These are phyloP conservation scores for Leucophenga varia DNA, from an alignment of 1,140 invertebrate species.

Conservation along the genomic window DNA sequence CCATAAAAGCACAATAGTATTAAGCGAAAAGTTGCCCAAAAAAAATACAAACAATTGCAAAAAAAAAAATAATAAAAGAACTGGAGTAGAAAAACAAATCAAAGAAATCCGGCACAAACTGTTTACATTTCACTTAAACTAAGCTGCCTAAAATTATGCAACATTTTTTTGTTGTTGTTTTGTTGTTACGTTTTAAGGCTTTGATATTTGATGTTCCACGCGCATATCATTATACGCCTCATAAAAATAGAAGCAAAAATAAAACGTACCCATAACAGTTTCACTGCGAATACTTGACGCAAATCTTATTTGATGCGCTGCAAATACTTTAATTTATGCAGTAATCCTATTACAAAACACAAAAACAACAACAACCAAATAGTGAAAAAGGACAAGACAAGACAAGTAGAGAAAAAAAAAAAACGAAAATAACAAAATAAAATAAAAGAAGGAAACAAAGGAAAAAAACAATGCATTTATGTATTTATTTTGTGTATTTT, in stretches of 20 bases:
- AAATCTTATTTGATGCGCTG: slow-evolving; percentile 49
- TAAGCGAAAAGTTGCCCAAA: too few species aligned
- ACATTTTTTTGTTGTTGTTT: slow-evolving; percentile 28
- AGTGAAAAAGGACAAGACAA: slow-evolving; percentile 4
- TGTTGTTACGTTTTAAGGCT: too few species aligned
- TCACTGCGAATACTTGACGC: slow-evolving; percentile 5
- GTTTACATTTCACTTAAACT: slow-evolving; percentile 49
- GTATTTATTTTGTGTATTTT: slow-evolving; percentile 34
- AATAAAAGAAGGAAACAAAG: slow-evolving; percentile 8
- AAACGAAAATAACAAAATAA: slow-evolving; percentile 31
- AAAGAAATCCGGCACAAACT: slow-evolving; percentile 13
- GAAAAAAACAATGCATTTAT: slow-evolving; percentile 31
- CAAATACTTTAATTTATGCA: slow-evolving; percentile 52
- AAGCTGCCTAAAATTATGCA: slow-evolving; percentile 47
- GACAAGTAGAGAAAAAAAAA: slow-evolving; percentile 6
- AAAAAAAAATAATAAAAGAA: too few species aligned
- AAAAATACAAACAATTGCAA: too few species aligned
- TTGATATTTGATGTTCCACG: too few species aligned
- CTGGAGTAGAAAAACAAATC: too few species aligned
- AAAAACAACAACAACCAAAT: slow-evolving; percentile 11
- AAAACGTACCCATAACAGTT: too few species aligned
- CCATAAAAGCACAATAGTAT: too few species aligned
- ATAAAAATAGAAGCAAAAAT: too few species aligned
- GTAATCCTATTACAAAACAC: slow-evolving; percentile 52
- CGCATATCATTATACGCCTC: slow-evolving; percentile 37